Conservation (phyloP, 1,140 invertebrate species). For the Drosophila bipectinata region DNA sequence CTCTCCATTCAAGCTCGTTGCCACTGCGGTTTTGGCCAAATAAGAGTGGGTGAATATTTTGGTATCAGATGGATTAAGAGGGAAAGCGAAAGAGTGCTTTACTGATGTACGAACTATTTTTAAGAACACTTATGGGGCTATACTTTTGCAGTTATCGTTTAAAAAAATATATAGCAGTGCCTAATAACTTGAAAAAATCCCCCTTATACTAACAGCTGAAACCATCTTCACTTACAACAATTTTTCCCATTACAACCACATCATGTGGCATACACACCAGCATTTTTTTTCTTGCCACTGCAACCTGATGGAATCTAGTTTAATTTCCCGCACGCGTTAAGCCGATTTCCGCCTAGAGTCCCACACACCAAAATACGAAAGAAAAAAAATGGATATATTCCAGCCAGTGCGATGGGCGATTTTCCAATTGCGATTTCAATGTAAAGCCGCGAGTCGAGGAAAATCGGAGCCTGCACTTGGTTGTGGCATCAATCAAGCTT, state of each 20-base stretch:
- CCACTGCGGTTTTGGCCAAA: conserved; percentile 40
- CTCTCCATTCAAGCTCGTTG: conserved; percentile 65
- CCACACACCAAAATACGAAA: conserved; percentile 25
- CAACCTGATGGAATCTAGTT: conserved; percentile 36
- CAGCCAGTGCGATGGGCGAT: conserved; percentile 6
- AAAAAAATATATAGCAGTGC: too few species aligned
- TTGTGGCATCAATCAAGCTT: conserved; percentile 73
- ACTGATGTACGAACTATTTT: neutral
- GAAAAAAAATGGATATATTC: neutral
- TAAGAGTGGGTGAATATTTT: conserved; percentile 18
- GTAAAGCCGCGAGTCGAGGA: conserved; percentile 2
- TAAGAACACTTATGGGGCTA: neutral
- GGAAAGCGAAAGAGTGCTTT: neutral
- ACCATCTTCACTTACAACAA: conserved; percentile 8
- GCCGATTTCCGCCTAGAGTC: conserved; percentile 46
- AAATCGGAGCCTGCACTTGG: conserved; percentile 26
- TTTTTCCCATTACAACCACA: conserved; percentile 13
- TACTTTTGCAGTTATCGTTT: too few species aligned
- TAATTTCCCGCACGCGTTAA: conserved; percentile 49
- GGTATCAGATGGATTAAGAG: neutral
- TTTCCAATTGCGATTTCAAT: conserved; percentile 34
- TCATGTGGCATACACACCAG: neutral
- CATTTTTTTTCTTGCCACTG: neutral
- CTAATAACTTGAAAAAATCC: neutral
- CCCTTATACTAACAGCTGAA: neutral